Evolutionary conservation across 2,113 vertebrate species (phyloP).

Genomic region (Tenrec ecaudatus): DNA sequence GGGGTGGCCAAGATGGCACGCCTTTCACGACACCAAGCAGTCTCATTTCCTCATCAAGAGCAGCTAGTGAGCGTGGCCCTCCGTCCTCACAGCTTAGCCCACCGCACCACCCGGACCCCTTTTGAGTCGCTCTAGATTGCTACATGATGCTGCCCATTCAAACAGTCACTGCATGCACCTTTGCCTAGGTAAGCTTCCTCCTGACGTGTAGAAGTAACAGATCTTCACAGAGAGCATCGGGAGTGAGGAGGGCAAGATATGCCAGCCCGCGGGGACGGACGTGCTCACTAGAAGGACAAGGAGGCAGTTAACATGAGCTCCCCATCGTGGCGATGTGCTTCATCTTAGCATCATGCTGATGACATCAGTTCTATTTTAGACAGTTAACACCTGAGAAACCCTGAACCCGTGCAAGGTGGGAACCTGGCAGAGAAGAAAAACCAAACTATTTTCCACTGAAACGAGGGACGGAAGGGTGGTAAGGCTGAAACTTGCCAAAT

Average conservation of each 20-base stretch:
- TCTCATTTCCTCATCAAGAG: too few species aligned
- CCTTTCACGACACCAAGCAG: too few species aligned
- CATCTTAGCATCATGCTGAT: slow-evolving; percentile 24
- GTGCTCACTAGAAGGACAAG: background rate
- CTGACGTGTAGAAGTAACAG: slow-evolving; percentile 30
- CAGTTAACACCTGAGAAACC: background rate
- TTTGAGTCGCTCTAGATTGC: background rate
- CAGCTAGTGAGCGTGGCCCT: too few species aligned
- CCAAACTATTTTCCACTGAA: background rate
- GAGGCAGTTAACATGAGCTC: too few species aligned
- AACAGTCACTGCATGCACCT: background rate
- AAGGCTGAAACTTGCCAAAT: background rate
- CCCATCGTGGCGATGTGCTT: background rate
- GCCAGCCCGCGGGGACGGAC: background rate
- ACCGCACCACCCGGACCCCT: background rate
- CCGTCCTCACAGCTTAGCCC: too few species aligned
- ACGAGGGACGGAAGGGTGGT: background rate
- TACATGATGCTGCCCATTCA: background rate
- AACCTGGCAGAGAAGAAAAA: background rate
- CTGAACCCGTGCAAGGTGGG: background rate
- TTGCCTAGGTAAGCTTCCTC: slow-evolving; percentile 1
- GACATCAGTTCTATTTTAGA: slow-evolving; percentile 24
- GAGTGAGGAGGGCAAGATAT: background rate
- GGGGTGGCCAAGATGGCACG: too few species aligned
- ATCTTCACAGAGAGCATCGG: slow-evolving; percentile 20